Evolutionary conservation across 2,888 invertebrate genomes (phyloP), one percentile per base, ranked within the genome.

Genomic region (Lamellibrachia columna): DNA sequence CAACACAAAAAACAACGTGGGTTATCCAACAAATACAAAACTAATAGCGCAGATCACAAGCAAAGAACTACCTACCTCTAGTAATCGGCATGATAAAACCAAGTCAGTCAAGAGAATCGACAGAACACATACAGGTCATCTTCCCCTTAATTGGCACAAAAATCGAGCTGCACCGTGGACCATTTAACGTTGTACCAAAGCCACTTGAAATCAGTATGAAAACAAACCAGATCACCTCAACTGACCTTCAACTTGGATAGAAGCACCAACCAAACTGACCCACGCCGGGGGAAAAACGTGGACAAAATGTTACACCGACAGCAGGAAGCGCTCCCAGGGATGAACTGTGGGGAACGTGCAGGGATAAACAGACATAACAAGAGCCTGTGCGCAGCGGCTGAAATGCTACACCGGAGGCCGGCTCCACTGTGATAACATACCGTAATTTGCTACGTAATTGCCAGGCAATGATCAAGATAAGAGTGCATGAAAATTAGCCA

Each of bases 351-450:
- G 22, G 75, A 75, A 75, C n/a, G 15, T 75, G 75, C 75, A 3
- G 75, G 75, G 75, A 75, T 75, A 75, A 75, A 75, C n/a, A 22
- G 75, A 75, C 75, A n/a, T 75, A 75, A 75, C 22, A 3, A 3
- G 75, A 75, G 4, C 75, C 75, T 75, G 75, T 4, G 75, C 22
- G 3, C 55, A 1, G 55, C 4, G 55, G 55, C 40, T 55, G 55
- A 75, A 75, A 75, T n/a, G n/a, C 75, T 75, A 75, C 75, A 75
- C 75, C 75, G 22, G 75, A 75, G 22, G 22, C 75, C 2, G 2
- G 75, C n/a, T 75, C n/a, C n/a, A n/a, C 75, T 75, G 75, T 75
- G 75, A 75, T 75, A 75, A 75, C 75, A 75, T 75, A n/a, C 75
- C 22, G 75, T 75, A 75, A 75, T 75, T 75, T 75, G 75, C 75